A percentile compares a stretch with the other conserved stretches of the same genome.
These are phyloP conservation scores for Prosapia bicincta DNA, from an alignment of 2,888 invertebrate genomes.

Conservation along the genomic window DNA sequence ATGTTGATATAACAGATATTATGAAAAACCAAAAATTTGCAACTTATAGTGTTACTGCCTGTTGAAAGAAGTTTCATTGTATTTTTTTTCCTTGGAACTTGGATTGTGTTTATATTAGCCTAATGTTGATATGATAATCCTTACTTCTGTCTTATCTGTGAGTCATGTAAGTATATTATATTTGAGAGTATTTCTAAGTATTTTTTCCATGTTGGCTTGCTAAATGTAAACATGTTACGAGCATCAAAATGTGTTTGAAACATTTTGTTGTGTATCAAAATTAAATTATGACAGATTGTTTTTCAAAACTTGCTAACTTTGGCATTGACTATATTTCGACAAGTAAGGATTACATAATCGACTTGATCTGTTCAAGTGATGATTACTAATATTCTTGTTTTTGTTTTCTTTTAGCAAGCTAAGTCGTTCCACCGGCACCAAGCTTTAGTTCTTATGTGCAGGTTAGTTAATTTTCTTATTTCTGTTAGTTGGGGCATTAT, in stretches of 20 bases:
- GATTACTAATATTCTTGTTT: background rate
- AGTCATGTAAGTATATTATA: background rate
- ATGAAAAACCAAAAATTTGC: too few relatives aligned
- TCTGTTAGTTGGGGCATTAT: slow-evolving; percentile 10
- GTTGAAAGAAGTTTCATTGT: too few relatives aligned
- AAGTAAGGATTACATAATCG: background rate
- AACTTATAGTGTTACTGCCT: too few relatives aligned
- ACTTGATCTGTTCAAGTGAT: background rate
- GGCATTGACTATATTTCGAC: background rate
- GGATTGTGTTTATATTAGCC: background rate
- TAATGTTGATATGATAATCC: background rate
- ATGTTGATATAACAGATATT: too few relatives aligned
- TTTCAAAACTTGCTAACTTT: background rate
- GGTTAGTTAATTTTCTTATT: slow-evolving; percentile 58
- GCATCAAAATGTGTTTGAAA: background rate
- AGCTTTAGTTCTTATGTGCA: slow-evolving; percentile 88
- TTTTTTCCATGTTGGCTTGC: background rate
- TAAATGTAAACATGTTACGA: background rate
- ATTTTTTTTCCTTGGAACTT: too few relatives aligned
- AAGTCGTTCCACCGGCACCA: slow-evolving; percentile 83
- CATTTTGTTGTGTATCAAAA: background rate
- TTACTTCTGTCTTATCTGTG: background rate
- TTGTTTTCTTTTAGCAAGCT: slow-evolving; percentile 65
- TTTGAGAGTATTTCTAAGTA: background rate
- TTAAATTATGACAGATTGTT: background rate